Evolutionary conservation across 2,888 invertebrate species (phyloP).

Genomic region (Orchesellides sinensis): DNA sequence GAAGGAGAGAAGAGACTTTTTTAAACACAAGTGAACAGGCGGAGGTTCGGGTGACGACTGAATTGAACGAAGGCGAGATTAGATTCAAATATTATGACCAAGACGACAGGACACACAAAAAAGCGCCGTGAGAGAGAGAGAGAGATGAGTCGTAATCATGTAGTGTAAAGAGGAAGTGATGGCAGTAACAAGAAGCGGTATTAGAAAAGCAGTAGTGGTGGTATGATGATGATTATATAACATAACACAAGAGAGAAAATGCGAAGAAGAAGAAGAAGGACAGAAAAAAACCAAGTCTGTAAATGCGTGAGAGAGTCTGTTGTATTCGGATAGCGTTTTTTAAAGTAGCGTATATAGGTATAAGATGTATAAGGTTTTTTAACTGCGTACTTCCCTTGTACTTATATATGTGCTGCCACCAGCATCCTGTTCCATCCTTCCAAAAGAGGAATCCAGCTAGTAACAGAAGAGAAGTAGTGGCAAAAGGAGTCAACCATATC

Average conservation of each 20-base stretch:
- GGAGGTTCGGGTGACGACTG: conserved; percentile 69
- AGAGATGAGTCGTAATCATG: conserved; percentile 51
- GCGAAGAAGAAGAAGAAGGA: conserved; percentile 24
- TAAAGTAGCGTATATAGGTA: conserved; percentile 8
- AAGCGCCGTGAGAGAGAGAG: conserved; percentile 35
- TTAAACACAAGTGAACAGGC: conserved; percentile 64
- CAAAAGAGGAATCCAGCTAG: conserved; percentile 31
- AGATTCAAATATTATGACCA: conserved; percentile 64
- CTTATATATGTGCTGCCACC: not conserved
- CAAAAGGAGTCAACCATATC: not conserved
- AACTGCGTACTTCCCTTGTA: conserved; percentile 36
- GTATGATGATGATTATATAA: conserved; percentile 13
- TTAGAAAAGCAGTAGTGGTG: not conserved
- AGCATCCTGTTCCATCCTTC: conserved; percentile 34
- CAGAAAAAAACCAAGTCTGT: conserved; percentile 24
- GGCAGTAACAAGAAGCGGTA: not conserved
- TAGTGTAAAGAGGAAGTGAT: conserved; percentile 31
- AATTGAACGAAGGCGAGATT: conserved; percentile 61
- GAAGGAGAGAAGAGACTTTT: conserved; percentile 8
- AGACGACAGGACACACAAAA: conserved; percentile 56
- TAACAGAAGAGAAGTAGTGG: conserved; percentile 7
- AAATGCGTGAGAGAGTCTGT: too few species aligned
- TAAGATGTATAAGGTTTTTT: too few species aligned
- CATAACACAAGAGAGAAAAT: not conserved
- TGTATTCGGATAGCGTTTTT: conserved; percentile 8